Evolutionary conservation across 2,888 invertebrate species (phyloP).

Genomic region (Scaeva pyrastri): DNA sequence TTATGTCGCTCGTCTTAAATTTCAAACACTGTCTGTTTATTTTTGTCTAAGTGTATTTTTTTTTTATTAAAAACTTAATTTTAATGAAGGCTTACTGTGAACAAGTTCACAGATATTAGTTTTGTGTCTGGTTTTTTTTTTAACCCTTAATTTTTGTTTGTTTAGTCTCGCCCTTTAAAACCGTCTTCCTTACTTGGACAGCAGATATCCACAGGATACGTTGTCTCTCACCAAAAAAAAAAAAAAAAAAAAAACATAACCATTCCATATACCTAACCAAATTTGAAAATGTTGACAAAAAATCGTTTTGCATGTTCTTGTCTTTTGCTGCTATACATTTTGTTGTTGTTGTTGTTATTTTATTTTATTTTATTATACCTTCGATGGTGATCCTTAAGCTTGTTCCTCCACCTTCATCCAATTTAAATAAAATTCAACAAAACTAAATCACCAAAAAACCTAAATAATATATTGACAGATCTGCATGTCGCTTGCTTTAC

Average conservation of each 20-base stretch:
- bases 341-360: not conserved
- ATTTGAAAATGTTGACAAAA: slow-evolving; percentile 32
- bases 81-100: slow-evolving; percentile 44
- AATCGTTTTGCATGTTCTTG: slow-evolving; percentile 81
- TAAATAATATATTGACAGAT: slow-evolving; percentile 76
- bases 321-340: slow-evolving; percentile 57
- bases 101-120: slow-evolving; percentile 18
- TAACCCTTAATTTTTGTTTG: slow-evolving; percentile 16
- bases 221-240: slow-evolving; percentile 7
- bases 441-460: slow-evolving; percentile 83
- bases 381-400: slow-evolving; percentile 25
- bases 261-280: slow-evolving; percentile 12
- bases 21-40: too few relatives aligned
- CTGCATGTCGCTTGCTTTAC: slow-evolving; percentile 74
- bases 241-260: not conserved
- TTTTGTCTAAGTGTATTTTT: too few relatives aligned
- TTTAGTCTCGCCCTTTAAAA: not conserved
- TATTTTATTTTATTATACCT: not conserved
- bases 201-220: slow-evolving; percentile 7
- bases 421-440: slow-evolving; percentile 84
- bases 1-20: too few relatives aligned
- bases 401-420: slow-evolving; percentile 79
- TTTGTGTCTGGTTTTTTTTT: slow-evolving; percentile 24
- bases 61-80: slow-evolving; percentile 42
- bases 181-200: not conserved